Percentiles rank a stretch among this genome's conserved stretches.
Conservation (phyloP, 2,113 vertebrate species). For the Python bivittatus region DNA sequence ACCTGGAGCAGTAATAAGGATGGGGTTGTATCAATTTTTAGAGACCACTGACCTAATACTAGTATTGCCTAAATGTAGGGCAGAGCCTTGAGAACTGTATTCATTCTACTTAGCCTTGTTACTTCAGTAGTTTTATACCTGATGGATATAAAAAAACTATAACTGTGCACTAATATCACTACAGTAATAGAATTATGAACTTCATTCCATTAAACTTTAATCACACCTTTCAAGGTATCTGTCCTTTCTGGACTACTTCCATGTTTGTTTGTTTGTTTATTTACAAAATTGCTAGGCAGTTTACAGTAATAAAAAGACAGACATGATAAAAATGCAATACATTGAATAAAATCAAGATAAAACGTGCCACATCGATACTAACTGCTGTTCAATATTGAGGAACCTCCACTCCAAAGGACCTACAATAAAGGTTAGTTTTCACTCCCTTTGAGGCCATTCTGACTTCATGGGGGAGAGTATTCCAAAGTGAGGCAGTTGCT, state of each 20-base stretch:
- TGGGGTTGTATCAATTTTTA: not conserved
- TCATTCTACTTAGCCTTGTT: not conserved
- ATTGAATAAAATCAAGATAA: not conserved
- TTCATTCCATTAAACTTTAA: not conserved
- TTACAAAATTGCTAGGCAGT: not conserved
- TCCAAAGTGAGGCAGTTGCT: not conserved
- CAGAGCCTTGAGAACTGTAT: not conserved
- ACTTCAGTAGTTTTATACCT: not conserved
- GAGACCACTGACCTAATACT: not conserved
- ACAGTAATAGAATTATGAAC: not conserved
- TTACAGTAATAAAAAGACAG: not conserved
- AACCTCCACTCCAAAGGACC: not conserved
- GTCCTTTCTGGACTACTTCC: not conserved
- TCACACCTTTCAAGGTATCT: not conserved
- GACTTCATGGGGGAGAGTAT: not conserved
- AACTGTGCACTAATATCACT: not conserved
- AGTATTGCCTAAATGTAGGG: not conserved
- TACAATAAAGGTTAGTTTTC: not conserved
- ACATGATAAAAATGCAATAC: not conserved
- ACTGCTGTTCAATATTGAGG: not conserved
- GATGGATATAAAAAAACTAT: not conserved
- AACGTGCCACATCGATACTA: not conserved
- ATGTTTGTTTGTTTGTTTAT: not conserved
- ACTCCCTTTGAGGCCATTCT: not conserved
- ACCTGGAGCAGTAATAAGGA: conserved; percentile 6